phyloP scores from a whole-genome alignment of 2,797 vertebrate species.

The Valencia hispanica region DNA sequence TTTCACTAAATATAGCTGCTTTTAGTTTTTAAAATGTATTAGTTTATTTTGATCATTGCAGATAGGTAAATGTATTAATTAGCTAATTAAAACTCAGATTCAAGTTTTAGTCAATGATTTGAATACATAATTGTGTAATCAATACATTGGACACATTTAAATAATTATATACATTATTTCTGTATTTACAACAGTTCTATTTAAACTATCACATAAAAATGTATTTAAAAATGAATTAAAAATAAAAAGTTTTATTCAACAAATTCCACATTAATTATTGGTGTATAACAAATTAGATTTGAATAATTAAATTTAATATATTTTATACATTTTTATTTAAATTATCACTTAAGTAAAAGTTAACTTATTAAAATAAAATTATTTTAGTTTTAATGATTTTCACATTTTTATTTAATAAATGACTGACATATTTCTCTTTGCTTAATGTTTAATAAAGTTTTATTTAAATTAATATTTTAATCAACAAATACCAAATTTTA shows the following conservation, averaged over 20 bases:
- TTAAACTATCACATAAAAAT: background rate
- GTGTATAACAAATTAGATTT: too few species aligned
- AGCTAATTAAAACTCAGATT: background rate
- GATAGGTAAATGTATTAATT: too few species aligned
- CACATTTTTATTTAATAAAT: too few species aligned
- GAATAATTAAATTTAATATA: too few species aligned
- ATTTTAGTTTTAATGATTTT: too few species aligned
- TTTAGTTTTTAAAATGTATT: background rate
- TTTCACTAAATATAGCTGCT: background rate
- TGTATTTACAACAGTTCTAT: background rate
- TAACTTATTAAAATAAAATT: too few species aligned
- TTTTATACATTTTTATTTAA: too few species aligned
- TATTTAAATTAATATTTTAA: too few species aligned
- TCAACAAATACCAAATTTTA: background rate
- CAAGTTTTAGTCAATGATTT: background rate
- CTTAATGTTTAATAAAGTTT: too few species aligned
- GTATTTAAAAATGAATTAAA: background rate
- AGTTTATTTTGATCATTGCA: background rate
- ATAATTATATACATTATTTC: background rate
- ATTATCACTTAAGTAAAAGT: too few species aligned
- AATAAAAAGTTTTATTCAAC: background rate
- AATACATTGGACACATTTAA: too few species aligned
- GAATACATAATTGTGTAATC: background rate
- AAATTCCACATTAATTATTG: background rate
- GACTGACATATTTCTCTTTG: too few species aligned